phyloP scores from a whole-genome alignment of 2,888 invertebrate genomes.

The Ophion obscuratus region DNA sequence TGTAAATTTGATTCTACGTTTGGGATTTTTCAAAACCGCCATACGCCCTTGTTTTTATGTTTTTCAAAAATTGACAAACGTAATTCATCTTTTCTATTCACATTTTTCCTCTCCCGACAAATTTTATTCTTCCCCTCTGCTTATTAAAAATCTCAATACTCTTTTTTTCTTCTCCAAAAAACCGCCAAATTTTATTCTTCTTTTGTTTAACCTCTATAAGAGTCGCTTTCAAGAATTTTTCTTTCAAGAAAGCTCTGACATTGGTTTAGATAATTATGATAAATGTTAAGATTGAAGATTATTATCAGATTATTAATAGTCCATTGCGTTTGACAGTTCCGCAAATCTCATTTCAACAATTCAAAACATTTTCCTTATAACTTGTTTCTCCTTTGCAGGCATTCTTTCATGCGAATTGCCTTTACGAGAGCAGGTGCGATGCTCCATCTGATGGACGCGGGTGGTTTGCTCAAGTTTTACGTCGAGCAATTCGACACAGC shows the following conservation, averaged over 20 bases:
- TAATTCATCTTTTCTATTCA: no score
- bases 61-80: no score
- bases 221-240: neutral
- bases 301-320: neutral
- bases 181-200: neutral
- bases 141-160: neutral
- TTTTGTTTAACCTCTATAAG: neutral
- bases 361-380: neutral
- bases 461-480: conserved; percentile 74
- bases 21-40: no score
- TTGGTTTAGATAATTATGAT: no score
- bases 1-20: no score
- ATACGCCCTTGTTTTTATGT: no score
- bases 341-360: neutral
- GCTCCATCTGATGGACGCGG: conserved; percentile 77
- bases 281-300: neutral
- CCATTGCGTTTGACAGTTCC: neutral
- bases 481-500: conserved; percentile 16
- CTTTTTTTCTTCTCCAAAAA: neutral
- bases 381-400: conserved; percentile 53
- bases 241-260: neutral
- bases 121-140: neutral
- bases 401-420: conserved; percentile 66
- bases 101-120: neutral
- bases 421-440: conserved; percentile 71